Evolutionary conservation across 2,797 vertebrate species (phyloP).

Genomic region (Acrocephalus scirpaceus): DNA sequence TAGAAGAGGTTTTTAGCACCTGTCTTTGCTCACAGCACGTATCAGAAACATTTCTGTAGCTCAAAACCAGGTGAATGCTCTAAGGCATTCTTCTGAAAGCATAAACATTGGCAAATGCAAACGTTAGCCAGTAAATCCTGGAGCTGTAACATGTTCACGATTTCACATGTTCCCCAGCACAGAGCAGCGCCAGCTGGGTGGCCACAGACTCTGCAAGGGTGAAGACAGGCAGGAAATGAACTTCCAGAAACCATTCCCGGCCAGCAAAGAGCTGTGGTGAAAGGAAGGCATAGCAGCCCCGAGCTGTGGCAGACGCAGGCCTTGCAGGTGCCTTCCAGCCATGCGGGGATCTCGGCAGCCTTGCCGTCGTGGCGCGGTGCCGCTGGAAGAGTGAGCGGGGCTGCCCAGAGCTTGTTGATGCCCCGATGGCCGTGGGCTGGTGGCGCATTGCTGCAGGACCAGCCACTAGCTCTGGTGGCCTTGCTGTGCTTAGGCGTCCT

Average conservation of each 20-base stretch:
- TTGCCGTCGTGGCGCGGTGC: rapidly evolving
- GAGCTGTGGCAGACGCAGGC: background rate
- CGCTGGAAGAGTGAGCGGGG: rapidly evolving
- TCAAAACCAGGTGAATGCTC: background rate
- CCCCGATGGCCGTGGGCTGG: rapidly evolving
- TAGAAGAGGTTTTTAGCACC: background rate
- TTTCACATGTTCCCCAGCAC: background rate
- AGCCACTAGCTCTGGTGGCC: background rate
- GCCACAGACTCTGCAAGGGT: background rate
- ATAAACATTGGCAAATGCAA: background rate
- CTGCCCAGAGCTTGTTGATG: rapidly evolving
- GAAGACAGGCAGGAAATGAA: background rate
- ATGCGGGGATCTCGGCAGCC: rapidly evolving
- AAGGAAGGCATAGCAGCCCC: background rate
- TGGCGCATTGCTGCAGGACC: rapidly evolving
- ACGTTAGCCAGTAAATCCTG: background rate
- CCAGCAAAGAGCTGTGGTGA: background rate
- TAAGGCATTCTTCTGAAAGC: background rate
- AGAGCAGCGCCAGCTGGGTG: background rate
- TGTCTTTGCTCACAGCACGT: background rate
- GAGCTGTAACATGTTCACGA: background rate
- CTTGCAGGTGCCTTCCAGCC: background rate
- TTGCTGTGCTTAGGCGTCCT: background rate
- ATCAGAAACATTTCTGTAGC: background rate
- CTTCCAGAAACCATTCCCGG: background rate